Evolutionary conservation across 2,888 invertebrate species (phyloP), one percentile per base, ranked within the genome.

Genomic region (Metacarcinus magister): DNA sequence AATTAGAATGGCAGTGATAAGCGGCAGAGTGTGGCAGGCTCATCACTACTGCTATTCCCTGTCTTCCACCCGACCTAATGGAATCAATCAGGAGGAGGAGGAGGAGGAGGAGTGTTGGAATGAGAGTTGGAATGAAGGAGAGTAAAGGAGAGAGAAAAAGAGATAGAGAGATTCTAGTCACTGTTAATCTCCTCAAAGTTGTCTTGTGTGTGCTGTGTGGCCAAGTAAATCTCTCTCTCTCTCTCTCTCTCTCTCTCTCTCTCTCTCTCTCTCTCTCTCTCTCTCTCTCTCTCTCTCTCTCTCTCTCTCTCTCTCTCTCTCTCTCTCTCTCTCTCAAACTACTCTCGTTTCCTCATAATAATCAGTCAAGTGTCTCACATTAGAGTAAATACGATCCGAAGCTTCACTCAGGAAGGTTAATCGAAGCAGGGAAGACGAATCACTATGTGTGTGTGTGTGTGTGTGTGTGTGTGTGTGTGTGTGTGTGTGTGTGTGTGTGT

Each of bases 171-270:
- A 43, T 23, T 28, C 28, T 23, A 28, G 87, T 28, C 32, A 19
- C 8, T 23, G 87, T 32, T 32, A 87, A 39, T 28, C 32, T 39
- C n/a, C 32, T 87, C 28, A 5, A 4, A 87, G 28, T 87, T 87
- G 87, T 28, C 87, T 87, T 19, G 16, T 4, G 87, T 32, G 87
- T 32, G 87, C 28, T 32, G 87, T 32, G 32, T 87, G 87, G 32
- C 32, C n/a, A 10, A 28, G 10, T 39, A 32, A 32, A 28, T 87
- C 87, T 87, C 87, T 87, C 87, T 87, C 87, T 87, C 87, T 87
- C 87, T 89, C 89, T 89, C 89, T 89, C 89, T 89, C 89, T 89
- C 89, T 89, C 89, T 89, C 89, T 89, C 89, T 89, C 89, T 89
- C 89, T 89, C 39, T 89, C 89, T 89, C 39, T 89, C 89, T 89